Evolutionary conservation across 2,113 vertebrate genomes (phyloP), one percentile per base, ranked within the genome.

Genomic region (Dicaeum eximium): DNA sequence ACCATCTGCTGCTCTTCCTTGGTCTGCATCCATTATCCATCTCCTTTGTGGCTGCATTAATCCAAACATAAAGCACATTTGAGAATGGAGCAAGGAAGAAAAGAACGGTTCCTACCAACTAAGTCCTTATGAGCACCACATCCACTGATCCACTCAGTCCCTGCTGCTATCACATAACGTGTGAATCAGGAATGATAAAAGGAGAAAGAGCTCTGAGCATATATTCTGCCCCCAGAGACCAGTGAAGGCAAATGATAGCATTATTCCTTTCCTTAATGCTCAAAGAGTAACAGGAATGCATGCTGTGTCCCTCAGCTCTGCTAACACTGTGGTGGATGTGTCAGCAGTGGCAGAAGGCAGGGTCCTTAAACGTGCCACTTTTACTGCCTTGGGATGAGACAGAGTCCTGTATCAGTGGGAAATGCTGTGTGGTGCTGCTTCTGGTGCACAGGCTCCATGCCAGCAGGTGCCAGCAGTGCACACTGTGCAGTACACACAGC

Each of bases 381-480:
- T 16, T 33, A 10, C 21, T 44, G 4, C 38, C 9, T 30, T n/a
- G 0, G 1, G 42, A 19, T 18, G 6, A 38, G 31, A 30, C 42
- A 38, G 24, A 7, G 38, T 38, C n/a, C 11, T 1, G 0, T 10
- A 4, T 11, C 38, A 4, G 11, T 13, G 24, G 42, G n/a, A 78
- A 22, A 9, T n/a, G 14, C 25, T 9, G 2, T 3, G 10, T 27
- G 23, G 19, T 66, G 44, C 61, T 69, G 48, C 38, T 27, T 7
- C 37, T 30, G 42, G 37, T 22, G 45, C 47, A 4, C 13, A 6
- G 51, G 37, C 16, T 27, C 53, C 57, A 11, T 16, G 4, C 23
- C n/a, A 10, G 44, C 5, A 24, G 7, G 12, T 67, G 48, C 72
- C 61, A 14, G 48, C 12, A 33, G 40, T 15, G 15, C 4, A 6